Percentiles rank a stretch among this genome's conserved stretches.
Evolutionary conservation across 2,113 vertebrate species (phyloP).

Genomic region (Saguinus imperator): DNA sequence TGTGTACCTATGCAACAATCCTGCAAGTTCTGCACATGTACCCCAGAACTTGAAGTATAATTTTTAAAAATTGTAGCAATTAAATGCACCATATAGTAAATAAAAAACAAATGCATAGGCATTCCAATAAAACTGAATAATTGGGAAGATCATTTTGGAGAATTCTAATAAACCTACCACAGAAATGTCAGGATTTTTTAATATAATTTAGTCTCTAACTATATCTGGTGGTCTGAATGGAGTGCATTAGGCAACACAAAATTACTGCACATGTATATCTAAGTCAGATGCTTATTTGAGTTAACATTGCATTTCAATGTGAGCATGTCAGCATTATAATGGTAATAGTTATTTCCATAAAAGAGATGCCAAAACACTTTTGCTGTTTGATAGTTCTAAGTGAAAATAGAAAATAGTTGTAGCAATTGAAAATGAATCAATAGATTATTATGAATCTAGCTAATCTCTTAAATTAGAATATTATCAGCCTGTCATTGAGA

Average conservation of each 20-base stretch:
- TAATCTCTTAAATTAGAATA: not conserved
- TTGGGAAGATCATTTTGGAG: not conserved
- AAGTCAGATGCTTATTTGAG: not conserved
- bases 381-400: not conserved
- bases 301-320: not conserved
- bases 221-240: not conserved
- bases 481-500: not conserved
- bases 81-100: not conserved
- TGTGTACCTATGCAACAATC: too few species aligned
- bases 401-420: not conserved
- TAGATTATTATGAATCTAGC: not conserved
- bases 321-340: not conserved
- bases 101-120: not conserved
- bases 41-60: too few species aligned
- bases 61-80: not conserved
- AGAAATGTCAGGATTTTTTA: not conserved
- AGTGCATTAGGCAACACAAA: not conserved
- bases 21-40: too few species aligned
- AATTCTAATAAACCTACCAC: not conserved
- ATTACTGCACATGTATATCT: not conserved
- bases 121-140: not conserved
- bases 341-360: not conserved
- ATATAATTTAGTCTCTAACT: not conserved
- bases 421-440: not conserved
- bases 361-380: not conserved